Evolutionary conservation across 1,140 invertebrate genomes (phyloP).

Genomic region (Hylaeus volcanicus): DNA sequence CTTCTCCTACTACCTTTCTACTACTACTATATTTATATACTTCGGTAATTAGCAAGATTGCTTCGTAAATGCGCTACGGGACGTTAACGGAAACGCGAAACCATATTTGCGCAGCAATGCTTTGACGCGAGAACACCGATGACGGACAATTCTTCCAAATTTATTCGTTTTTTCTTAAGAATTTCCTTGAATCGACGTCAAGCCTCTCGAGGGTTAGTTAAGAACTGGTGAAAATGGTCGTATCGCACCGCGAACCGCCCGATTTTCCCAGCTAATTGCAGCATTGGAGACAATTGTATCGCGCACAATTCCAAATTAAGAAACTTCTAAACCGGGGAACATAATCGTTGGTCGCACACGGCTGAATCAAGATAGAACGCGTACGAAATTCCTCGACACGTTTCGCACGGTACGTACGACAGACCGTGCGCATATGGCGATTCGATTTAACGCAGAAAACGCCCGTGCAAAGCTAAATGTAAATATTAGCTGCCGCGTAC

Average conservation of each 20-base stretch:
- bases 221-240: background rate
- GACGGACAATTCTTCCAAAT: no score
- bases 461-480: constrained; percentile 6
- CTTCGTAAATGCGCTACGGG: constrained; percentile 9
- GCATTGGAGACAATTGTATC: no score
- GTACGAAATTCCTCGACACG: background rate
- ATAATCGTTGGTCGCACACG: background rate
- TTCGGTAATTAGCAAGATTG: constrained; percentile 41
- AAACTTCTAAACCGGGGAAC: no score
- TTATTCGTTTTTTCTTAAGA: no score
- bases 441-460: constrained; percentile 36
- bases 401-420: background rate
- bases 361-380: background rate
- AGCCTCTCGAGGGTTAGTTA: no score
- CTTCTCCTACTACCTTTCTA: constrained; percentile 4
- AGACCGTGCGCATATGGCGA: background rate
- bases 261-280: background rate
- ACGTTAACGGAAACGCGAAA: background rate
- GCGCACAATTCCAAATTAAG: background rate
- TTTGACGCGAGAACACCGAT: no score
- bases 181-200: no score
- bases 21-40: background rate
- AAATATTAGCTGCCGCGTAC: constrained; percentile 43
- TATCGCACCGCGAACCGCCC: background rate
- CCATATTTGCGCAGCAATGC: no score